Evolutionary conservation across 2,113 vertebrate genomes (phyloP), one percentile per base, ranked within the genome.

Genomic region (Ailurus styani): DNA sequence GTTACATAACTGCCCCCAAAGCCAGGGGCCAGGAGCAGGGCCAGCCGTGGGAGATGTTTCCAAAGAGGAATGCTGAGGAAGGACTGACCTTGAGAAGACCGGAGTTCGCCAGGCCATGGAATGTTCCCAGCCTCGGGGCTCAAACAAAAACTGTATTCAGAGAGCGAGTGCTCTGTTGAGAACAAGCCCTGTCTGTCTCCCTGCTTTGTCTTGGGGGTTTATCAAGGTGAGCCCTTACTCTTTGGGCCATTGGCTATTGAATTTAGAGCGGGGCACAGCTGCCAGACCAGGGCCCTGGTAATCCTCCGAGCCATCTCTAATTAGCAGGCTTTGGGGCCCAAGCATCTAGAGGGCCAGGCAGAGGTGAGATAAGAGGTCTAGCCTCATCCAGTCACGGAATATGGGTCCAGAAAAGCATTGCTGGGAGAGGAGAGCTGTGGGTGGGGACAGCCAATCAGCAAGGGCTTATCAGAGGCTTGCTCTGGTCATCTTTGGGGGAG

Each of bases 61-160:
- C 90, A 77, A 70, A 60, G 93, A 73, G 95, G 87, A 96, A 94
- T 88, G 96, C 96, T 29, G 77, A 95, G 94, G 95, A 92, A 96
- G 82, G 96, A 20, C 93, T 95, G 98, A 96, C 97, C 97, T 97
- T 95, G 93, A 68, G 70, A 37, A 78, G 95, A 84, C 54, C n/a
- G 86, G 70, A 81, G 78, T 89, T 96, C 82, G 79, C 97, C 93
- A 72, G 95, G 87, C 90, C 2, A 0, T 93, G 96, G 97, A 96
- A 97, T 96, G 96, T 93, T 94, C 93, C 84, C 90, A 96, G 96
- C 92, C 94, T 77, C 25, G 40, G 73, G 93, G 89, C 92, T 93
- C 45, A 92, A 95, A 98, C 98, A 98, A 97, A 97, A 97, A 83
- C 93, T 0, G 73, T n/a, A 97, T 98, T 98, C 96, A 98, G 91